Conservation (phyloP, 2,797 vertebrate species). For the Dicrostonyx torquatus region DNA sequence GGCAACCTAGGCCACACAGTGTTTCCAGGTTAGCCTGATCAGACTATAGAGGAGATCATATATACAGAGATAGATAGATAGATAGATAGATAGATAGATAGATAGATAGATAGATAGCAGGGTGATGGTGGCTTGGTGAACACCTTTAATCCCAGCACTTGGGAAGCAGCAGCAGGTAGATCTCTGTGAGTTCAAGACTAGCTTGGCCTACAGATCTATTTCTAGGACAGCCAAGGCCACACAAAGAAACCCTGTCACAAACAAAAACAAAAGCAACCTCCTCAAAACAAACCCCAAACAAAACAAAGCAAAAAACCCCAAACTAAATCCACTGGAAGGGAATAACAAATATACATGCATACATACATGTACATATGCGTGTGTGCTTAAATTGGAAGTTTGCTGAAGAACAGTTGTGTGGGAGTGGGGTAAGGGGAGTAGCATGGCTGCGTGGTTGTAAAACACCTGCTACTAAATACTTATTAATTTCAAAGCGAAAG, state of each 20-base stretch:
- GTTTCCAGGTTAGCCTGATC: background rate
- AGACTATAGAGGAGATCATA: background rate
- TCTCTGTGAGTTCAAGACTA: background rate
- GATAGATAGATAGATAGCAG: background rate
- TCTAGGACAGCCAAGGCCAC: background rate
- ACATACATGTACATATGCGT: no score
- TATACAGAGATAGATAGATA: background rate
- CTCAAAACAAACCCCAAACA: background rate
- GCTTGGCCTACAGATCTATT: no score
- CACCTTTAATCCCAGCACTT: background rate
- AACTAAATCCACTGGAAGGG: background rate
- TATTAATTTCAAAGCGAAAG: conserved; percentile 53
- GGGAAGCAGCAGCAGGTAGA: background rate
- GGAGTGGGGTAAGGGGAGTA: background rate
- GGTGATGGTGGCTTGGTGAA: background rate
- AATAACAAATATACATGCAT: background rate
- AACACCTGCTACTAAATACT: conserved; percentile 45
- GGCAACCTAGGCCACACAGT: background rate
- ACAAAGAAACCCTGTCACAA: background rate
- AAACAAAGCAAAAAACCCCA: background rate
- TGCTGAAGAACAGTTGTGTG: background rate
- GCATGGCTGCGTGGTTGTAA: background rate
- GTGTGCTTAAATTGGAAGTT: background rate
- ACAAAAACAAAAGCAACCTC: background rate
- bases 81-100: no score